Conservation (phyloP, 2,113 vertebrate species). For the Atractosteus spatula region DNA sequence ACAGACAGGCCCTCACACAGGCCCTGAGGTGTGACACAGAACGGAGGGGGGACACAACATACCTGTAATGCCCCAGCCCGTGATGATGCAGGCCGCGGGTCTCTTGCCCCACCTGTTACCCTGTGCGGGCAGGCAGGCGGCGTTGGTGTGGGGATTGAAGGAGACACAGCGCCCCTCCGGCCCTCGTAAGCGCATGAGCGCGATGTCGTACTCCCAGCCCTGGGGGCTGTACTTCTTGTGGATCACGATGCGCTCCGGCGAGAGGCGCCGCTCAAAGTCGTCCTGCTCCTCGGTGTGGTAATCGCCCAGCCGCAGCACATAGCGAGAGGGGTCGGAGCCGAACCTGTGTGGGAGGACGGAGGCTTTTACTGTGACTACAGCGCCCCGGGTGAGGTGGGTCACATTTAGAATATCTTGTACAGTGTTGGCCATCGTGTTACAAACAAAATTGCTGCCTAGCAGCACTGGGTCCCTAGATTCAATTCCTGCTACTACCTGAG, state of each 20-base stretch:
- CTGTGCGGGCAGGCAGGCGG: constrained; percentile 69
- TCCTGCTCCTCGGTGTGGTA: constrained; percentile 79
- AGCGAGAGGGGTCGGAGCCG: constrained; percentile 70
- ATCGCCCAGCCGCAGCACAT: constrained; percentile 75
- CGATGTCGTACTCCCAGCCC: constrained; percentile 81
- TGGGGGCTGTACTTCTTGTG: constrained; percentile 75
- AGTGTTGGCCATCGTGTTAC: too few species aligned
- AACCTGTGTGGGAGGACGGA: constrained; percentile 56
- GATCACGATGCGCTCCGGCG: constrained; percentile 67
- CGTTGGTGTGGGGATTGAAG: constrained; percentile 74
- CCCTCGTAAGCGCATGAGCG: constrained; percentile 72
- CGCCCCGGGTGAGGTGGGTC: too few species aligned
- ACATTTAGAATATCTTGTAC: too few species aligned
- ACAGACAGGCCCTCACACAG: too few species aligned
- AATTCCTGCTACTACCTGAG: too few species aligned
- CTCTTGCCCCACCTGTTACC: constrained; percentile 45
- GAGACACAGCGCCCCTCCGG: constrained; percentile 71
- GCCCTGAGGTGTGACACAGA: not conserved
- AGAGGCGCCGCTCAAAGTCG: constrained; percentile 77
- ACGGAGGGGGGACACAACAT: constrained; percentile 9
- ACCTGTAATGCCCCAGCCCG: constrained; percentile 86
- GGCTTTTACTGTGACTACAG: not conserved
- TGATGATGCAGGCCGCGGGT: constrained; percentile 73
- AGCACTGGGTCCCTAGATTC: too few species aligned
- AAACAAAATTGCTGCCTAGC: too few species aligned